A percentile compares a stretch with the other conserved stretches of the same genome.
These are phyloP conservation scores for Avahi laniger DNA, from an alignment of 2,797 vertebrate genomes.

Conservation along the genomic window DNA sequence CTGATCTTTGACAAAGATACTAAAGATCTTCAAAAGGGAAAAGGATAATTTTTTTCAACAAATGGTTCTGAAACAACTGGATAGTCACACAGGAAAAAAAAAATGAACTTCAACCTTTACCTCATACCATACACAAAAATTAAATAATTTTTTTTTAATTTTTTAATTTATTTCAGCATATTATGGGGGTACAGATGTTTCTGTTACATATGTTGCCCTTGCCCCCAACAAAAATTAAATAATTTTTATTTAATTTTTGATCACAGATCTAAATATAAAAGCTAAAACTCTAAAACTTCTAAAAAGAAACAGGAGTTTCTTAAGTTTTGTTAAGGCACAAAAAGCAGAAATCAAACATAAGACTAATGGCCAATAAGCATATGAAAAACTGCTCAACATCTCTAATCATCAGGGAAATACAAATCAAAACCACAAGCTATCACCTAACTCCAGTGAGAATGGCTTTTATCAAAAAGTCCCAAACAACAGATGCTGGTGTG, in stretches of 20 bases:
- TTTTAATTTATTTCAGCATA: too few species aligned
- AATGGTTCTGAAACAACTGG: not conserved
- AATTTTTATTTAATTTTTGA: not conserved
- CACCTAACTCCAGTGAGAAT: too few species aligned
- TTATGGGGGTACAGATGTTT: too few species aligned
- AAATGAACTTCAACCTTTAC: not conserved
- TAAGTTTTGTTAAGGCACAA: not conserved
- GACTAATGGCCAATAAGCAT: too few species aligned
- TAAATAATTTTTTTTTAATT: too few species aligned
- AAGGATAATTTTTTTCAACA: not conserved
- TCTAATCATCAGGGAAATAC: too few species aligned
- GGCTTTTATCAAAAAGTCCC: too few species aligned
- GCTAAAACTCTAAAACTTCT: not conserved
- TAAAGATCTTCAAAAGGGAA: not conserved
- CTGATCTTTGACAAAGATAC: not conserved
- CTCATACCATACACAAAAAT: not conserved
- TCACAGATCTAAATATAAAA: not conserved
- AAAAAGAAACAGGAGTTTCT: not conserved
- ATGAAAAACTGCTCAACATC: too few species aligned
- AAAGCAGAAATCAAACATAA: not conserved
- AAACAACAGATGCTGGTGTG: too few species aligned
- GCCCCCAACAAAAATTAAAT: not conserved
- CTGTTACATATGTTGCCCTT: too few species aligned
- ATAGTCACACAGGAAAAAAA: not conserved
- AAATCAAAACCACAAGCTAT: too few species aligned